These are phyloP conservation scores for Cydia strobilella DNA, from an alignment of 1,140 invertebrate genomes.

Conservation along the genomic window DNA sequence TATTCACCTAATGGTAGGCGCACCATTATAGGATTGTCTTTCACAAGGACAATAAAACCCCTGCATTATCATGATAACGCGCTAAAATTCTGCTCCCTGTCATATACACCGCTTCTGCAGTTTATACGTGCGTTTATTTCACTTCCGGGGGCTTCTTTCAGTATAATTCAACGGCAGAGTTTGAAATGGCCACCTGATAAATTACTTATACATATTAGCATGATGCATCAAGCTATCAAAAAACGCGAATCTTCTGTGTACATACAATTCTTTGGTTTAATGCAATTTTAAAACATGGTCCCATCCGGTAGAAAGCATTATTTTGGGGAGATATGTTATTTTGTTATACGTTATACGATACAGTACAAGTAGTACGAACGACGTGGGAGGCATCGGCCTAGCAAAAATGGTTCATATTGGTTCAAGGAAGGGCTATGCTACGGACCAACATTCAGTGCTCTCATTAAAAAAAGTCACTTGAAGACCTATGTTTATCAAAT, in stretches of 20 bases:
- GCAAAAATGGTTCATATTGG: background rate
- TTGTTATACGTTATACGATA: background rate
- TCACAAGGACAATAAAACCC: slow-evolving; percentile 26
- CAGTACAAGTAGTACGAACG: background rate
- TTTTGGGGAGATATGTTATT: no score
- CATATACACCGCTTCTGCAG: background rate
- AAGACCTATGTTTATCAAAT: no score
- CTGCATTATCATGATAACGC: slow-evolving; percentile 28
- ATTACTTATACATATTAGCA: background rate
- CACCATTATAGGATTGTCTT: slow-evolving; percentile 29
- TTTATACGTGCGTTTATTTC: background rate
- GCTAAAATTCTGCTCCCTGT: slow-evolving; percentile 17
- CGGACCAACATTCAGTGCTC: no score
- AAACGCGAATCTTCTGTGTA: no score
- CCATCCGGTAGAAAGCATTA: no score
- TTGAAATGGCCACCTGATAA: background rate
- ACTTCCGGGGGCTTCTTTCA: background rate
- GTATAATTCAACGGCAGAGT: background rate
- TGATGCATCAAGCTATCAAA: no score
- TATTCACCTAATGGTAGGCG: slow-evolving; percentile 31
- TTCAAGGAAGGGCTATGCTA: no score
- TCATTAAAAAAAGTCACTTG: no score
- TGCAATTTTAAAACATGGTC: no score
- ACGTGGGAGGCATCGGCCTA: background rate
- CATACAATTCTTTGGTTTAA: no score